Base-by-base conservation (phyloP, 2,797 vertebrate species). In the Balearica regulorum region DNA sequence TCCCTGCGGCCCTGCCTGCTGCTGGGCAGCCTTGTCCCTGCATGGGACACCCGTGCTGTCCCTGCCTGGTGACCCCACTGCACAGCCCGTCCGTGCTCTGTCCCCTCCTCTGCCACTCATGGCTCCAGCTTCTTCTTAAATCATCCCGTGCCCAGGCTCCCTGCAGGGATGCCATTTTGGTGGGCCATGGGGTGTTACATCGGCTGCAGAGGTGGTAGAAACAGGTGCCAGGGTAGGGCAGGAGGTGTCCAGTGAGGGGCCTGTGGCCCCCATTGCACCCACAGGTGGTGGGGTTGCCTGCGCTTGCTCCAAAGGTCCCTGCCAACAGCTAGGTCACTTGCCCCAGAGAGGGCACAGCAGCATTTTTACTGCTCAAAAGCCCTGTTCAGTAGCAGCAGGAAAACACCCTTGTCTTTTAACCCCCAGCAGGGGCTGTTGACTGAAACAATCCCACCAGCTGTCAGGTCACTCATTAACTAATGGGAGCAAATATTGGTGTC, bases 201-300 rank as follows among this genome's bases (percentile, higher is more conserved):
- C 9, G 7, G 24, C 60, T 69, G 37, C 49, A 22, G 87, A 17
- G 2, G 37, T 17, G 31, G 8, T 3, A 7, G 46, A 60, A 73
- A 73, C 53, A 43, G 43, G 43, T 43, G 43, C 41, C 28, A 6
- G 44, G 64, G 35, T 58, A 51, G 54, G 58, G 10, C 7, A 10
- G 64, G 33, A 54, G 78, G 29, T 2, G 3, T 25, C 44, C 0
- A 0, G 53, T 1, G 9, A 58, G 26, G 33, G 29, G 9, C 0
- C 48, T 21, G 6, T 18, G 54, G 35, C 3, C 26, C 13, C n/a
- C 4, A 11, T 46, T 73, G 41, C 28, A 41, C n/a, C n/a, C 46
- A 10, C 1, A 3, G 48, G 11, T 41, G 54, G 33, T 51, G 37
- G 29, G 15, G 5, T 26, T 65, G 22, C 31, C 37, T 37, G 57